Base-by-base conservation (phyloP, 2,113 vertebrate species). In the Romanogobio albipinnatus region DNA sequence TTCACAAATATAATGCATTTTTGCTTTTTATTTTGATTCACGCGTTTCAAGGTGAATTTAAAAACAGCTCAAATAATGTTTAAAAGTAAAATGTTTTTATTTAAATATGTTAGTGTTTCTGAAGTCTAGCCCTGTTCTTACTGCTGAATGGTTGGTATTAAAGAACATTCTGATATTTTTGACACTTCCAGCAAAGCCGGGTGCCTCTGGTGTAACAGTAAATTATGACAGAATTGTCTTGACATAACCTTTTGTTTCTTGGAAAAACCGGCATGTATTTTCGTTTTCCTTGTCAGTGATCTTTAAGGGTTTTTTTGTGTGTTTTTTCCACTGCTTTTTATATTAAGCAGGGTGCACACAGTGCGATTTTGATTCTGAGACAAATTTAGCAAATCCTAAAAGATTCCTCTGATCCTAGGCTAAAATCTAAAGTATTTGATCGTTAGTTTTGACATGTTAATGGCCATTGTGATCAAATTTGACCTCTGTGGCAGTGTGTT, bases 191-290 rank as follows among this genome's bases (percentile, higher is more conserved):
- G 36, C 9, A 9, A 43, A 0, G 36, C 4, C 19, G 1, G 0
- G 36, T n/a, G 66, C 36, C 43, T 70, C 39, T 43, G 8, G 66
- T 9, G 33, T 22, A 39, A 39, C 3, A 70, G 26, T 10, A 71
- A 71, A 43, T 45, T 6, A n/a, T 43, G 68, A 45, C 22, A 24
- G 22, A 45, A 47, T n/a, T 73, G 70, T 45, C 22, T 45, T 73
- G 39, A 73, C 22, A 73, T 73, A 45, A 73, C 70, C 22, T 73
- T 73, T 73, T 24, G 19, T n/a, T 71, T 71, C 68, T 71, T 71
- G 5, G 22, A 71, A 71, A 39, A 71, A 43, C 68, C 10, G 45
- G 9, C 9, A 71, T 45, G 36, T 6, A 9, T 7, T 59, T 59
- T 9, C 33, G 29, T 66, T 61, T 61, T n/a, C 39, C 5, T 24